Base-by-base conservation (phyloP, 2,113 vertebrate genomes). In the Jaculus jaculus region DNA sequence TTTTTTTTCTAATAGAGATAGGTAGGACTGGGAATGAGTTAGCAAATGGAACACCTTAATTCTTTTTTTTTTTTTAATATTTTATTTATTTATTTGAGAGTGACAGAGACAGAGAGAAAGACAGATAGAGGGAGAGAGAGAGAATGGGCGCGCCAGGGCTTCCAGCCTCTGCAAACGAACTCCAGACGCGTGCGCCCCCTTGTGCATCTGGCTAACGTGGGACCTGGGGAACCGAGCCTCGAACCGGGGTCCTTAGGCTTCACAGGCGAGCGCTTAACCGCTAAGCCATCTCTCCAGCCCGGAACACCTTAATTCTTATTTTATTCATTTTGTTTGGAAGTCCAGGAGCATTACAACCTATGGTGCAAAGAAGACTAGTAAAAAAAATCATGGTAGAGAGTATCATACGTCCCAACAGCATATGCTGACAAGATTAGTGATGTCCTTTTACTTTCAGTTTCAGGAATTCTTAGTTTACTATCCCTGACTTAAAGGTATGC, bases 251-350 rank as follows among this genome's bases (percentile, higher is more conserved):
- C n/a, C n/a, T n/a, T n/a, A n/a, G n/a, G n/a, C n/a, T n/a, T n/a
- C n/a, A n/a, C n/a, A n/a, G n/a, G n/a, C n/a, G n/a, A n/a, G n/a
- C n/a, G n/a, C n/a, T n/a, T n/a, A n/a, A n/a, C n/a, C n/a, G n/a
- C n/a, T n/a, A n/a, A n/a, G n/a, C n/a, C n/a, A n/a, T n/a, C n/a
- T n/a, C n/a, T n/a, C n/a, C n/a, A n/a, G n/a, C n/a, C n/a, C n/a
- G n/a, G n/a, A n/a, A n/a, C n/a, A n/a, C n/a, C 77, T 92, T 88
- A 90, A 71, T 92, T 89, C n/a, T 39, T 80, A 39, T 28, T 71
- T 91, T 93, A 51, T 13, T 74, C 30, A 61, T 65, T 92, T 95
- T 81, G 88, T 77, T 85, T 86, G 71, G 24, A 91, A 95, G 37
- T 32, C 15, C 20, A 65, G 16, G 73, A 77, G 26, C 82, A 39